These are phyloP conservation scores for Lepetodrilus schrolli DNA, from an alignment of 2,888 invertebrate species.

Conservation along the genomic window DNA sequence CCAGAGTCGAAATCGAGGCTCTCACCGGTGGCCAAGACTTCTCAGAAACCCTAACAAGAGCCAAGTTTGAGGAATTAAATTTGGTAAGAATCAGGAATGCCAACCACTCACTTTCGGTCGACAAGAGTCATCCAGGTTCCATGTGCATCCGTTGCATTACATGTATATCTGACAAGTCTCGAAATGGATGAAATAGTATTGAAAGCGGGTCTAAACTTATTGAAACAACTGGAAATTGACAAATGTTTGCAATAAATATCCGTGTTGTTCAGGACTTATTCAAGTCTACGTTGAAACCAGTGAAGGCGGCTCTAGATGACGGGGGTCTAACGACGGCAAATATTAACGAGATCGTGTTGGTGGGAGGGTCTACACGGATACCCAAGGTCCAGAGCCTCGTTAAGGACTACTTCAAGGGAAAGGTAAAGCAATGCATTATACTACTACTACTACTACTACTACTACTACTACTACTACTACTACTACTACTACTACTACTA, in stretches of 20 bases:
- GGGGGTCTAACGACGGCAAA: slow-evolving; percentile 98
- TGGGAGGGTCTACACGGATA: slow-evolving; percentile 98
- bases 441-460: neutral
- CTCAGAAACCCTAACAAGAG: slow-evolving; percentile 96
- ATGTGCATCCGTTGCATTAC: neutral
- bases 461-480: neutral
- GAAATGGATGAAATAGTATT: no score
- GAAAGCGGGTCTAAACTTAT: no score
- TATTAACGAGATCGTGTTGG: slow-evolving; percentile 97
- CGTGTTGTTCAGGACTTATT: slow-evolving; percentile 75
- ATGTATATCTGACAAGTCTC: no score
- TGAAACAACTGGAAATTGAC: neutral
- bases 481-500: neutral
- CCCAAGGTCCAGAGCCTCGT: slow-evolving; percentile 89
- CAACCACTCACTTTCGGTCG: no score
- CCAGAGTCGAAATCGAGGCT: slow-evolving; percentile 97
- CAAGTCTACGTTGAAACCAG: slow-evolving; percentile 94
- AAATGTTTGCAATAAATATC: neutral
- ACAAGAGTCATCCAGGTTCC: no score
- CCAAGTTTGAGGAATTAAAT: slow-evolving; percentile 98
- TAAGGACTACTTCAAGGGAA: slow-evolving; percentile 90
- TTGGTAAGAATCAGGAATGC: slow-evolving; percentile 81
- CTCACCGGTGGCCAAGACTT: slow-evolving; percentile 99
- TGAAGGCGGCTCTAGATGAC: slow-evolving; percentile 96
- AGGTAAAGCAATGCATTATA: no score